Percentiles rank a stretch among this genome's conserved stretches.
These are phyloP conservation scores for Leptopilina clavipes DNA, from an alignment of 1,140 invertebrate species.

Conservation along the genomic window DNA sequence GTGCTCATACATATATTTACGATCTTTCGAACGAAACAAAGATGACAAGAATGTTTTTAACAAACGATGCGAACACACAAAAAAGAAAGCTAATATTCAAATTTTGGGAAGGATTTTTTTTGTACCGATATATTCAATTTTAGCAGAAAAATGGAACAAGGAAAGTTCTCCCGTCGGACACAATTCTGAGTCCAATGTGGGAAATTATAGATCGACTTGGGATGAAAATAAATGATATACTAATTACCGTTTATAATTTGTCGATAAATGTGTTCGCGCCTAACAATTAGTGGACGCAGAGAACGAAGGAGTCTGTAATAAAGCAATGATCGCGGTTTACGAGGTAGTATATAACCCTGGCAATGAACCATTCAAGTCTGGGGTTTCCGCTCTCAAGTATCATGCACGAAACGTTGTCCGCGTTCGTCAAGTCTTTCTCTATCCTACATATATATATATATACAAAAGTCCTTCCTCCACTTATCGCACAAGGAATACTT, in stretches of 20 bases:
- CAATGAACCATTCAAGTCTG: conserved; percentile 36
- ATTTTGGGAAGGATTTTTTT: too few relatives aligned
- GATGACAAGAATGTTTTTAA: conserved; percentile 39
- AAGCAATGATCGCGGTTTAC: conserved; percentile 73
- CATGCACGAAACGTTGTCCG: background rate
- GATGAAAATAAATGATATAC: too few relatives aligned
- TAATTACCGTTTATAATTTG: conserved; percentile 42
- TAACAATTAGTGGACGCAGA: conserved; percentile 70
- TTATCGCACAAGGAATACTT: conserved; percentile 63
- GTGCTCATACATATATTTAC: conserved; percentile 56
- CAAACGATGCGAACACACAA: conserved; percentile 41
- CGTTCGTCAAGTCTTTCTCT: conserved; percentile 35
- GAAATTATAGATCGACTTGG: too few relatives aligned
- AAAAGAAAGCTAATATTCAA: conserved; percentile 1
- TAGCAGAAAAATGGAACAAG: too few relatives aligned
- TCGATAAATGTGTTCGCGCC: conserved; percentile 70
- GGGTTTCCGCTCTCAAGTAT: conserved; percentile 8
- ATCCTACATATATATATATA: conserved; percentile 10
- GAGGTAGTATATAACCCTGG: conserved; percentile 66
- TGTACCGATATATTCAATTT: too few relatives aligned
- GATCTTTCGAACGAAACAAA: conserved; percentile 30
- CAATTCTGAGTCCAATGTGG: too few relatives aligned
- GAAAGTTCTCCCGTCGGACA: too few relatives aligned
- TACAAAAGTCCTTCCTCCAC: conserved; percentile 45
- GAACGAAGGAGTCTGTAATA: conserved; percentile 62